Conservation (phyloP, 2,797 vertebrate species). For the Sebastiscus albofasciatus region DNA sequence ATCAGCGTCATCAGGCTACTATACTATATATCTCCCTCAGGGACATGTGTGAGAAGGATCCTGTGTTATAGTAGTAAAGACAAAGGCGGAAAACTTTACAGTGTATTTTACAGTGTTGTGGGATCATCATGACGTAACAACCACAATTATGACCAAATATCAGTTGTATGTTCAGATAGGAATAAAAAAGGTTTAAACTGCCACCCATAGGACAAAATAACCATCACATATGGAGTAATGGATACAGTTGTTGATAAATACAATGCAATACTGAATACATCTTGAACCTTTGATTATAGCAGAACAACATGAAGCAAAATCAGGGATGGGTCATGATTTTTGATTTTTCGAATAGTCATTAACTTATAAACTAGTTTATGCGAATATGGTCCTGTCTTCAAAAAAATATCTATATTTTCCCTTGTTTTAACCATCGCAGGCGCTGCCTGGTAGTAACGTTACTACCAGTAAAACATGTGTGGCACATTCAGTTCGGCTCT, state of each 20-base stretch:
- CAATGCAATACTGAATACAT: neutral
- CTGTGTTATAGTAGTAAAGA: neutral
- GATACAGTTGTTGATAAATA: neutral
- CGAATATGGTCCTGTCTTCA: too few relatives aligned
- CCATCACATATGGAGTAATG: neutral
- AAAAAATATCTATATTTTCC: too few relatives aligned
- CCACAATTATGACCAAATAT: neutral
- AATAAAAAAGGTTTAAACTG: conserved; percentile 1
- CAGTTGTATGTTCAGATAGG: neutral
- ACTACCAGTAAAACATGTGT: too few relatives aligned
- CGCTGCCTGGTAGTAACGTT: rapidly evolving
- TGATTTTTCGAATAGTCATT: too few relatives aligned
- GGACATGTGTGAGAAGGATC: neutral
- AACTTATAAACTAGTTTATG: too few relatives aligned
- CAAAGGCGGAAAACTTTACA: too few relatives aligned
- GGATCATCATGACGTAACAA: neutral
- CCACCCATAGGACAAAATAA: conserved; percentile 5
- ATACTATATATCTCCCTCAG: neutral
- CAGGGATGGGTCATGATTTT: too few relatives aligned
- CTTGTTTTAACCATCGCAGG: too few relatives aligned
- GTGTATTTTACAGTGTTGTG: neutral
- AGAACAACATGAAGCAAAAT: neutral
- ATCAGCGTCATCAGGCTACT: neutral
- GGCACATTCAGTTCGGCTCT: too few relatives aligned
- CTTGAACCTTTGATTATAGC: neutral